Evolutionary conservation across 2,888 invertebrate species (phyloP).

Genomic region (Lagria hirta): DNA sequence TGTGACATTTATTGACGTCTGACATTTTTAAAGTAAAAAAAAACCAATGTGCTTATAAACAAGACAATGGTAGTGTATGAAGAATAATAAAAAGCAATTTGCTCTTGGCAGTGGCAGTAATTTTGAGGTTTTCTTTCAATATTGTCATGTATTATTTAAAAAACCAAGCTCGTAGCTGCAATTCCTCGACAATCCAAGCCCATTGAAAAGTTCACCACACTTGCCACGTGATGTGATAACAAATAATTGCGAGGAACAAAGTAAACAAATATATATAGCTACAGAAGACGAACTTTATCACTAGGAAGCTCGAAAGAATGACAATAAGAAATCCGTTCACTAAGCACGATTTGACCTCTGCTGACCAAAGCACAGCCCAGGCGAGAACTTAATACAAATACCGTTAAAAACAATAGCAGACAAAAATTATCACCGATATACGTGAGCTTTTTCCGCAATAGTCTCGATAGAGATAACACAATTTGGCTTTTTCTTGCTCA

Average conservation of each 20-base stretch:
- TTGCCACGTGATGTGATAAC: slow-evolving; percentile 19
- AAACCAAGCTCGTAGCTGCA: slow-evolving; percentile 4
- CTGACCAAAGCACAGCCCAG: slow-evolving; percentile 23
- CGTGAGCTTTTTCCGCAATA: neutral
- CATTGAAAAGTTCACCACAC: slow-evolving; percentile 18
- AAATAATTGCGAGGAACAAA: slow-evolving; percentile 18
- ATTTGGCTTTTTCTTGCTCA: slow-evolving; percentile 23
- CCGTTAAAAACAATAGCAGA: slow-evolving; percentile 22
- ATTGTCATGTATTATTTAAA: too few relatives aligned
- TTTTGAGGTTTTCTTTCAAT: too few relatives aligned
- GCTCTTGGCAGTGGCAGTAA: too few relatives aligned
- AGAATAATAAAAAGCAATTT: too few relatives aligned
- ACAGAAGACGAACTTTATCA: slow-evolving; percentile 20
- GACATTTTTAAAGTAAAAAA: too few relatives aligned
- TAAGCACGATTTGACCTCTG: slow-evolving; percentile 23
- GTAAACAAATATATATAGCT: slow-evolving; percentile 26
- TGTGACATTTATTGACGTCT: too few relatives aligned
- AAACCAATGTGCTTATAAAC: too few relatives aligned
- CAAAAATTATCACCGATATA: too few relatives aligned
- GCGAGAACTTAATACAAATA: too few relatives aligned
- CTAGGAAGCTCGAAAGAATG: slow-evolving; percentile 19
- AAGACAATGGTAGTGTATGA: too few relatives aligned
- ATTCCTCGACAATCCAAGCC: slow-evolving; percentile 7
- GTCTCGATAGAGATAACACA: slow-evolving; percentile 18
- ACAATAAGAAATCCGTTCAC: slow-evolving; percentile 21